A percentile compares a stretch with the other conserved stretches of the same genome.
These are phyloP conservation scores for Shargacucullia verbasci DNA, from an alignment of 2,888 invertebrate species.

Conservation along the genomic window DNA sequence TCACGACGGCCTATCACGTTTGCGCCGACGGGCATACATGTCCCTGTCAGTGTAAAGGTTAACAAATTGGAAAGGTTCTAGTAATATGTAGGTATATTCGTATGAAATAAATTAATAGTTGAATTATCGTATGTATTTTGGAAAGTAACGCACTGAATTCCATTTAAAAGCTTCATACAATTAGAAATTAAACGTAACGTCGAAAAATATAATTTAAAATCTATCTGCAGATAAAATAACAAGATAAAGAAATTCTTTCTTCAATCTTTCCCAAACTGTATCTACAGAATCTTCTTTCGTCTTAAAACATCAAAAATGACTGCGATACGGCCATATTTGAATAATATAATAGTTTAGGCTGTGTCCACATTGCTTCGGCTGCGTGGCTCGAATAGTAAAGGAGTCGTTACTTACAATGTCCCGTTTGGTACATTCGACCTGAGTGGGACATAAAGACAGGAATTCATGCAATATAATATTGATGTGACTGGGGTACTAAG, in stretches of 20 bases:
- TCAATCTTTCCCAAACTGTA: conserved; percentile 40
- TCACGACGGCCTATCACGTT: conserved; percentile 6
- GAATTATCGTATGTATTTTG: conserved; percentile 18
- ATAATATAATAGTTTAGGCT: conserved; percentile 75
- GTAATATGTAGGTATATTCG: conserved; percentile 13
- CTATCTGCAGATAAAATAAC: conserved; percentile 27
- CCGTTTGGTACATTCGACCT: conserved; percentile 56
- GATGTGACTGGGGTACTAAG: conserved; percentile 53
- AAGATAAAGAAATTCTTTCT: conserved; percentile 27
- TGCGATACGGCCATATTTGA: conserved; percentile 72
- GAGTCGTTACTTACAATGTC: conserved; percentile 69
- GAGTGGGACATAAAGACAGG: conserved; percentile 44
- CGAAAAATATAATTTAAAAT: conserved; percentile 14
- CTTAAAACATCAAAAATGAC: conserved; percentile 63
- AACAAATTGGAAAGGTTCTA: conserved; percentile 7
- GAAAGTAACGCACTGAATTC: conserved; percentile 1
- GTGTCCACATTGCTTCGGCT: conserved; percentile 53
- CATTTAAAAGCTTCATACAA: no score
- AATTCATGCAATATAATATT: conserved; percentile 54
- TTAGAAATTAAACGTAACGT: conserved; percentile 4
- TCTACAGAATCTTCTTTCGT: conserved; percentile 32
- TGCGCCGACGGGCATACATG: conserved; percentile 15
- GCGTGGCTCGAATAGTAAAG: conserved; percentile 55
- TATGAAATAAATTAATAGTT: conserved; percentile 16
- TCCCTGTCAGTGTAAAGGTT: conserved; percentile 11